These are phyloP conservation scores for Empis stercorea DNA, from an alignment of 2,888 invertebrate genomes.

Conservation along the genomic window DNA sequence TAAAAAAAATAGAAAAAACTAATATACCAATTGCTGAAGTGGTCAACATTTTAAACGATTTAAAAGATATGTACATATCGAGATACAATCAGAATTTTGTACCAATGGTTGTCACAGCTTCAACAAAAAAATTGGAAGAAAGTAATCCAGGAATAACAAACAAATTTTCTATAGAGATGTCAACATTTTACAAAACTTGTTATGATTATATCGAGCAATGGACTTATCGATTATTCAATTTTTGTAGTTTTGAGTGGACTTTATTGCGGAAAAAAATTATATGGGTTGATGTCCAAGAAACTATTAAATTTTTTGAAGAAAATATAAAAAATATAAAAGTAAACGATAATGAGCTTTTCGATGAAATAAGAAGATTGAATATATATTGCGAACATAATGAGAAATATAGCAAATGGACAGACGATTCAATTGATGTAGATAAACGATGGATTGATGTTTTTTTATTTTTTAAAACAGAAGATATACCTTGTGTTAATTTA, in stretches of 20 bases:
- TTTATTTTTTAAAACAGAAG: background rate
- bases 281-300: background rate
- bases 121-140: background rate
- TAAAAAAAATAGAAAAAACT: conserved; percentile 2
- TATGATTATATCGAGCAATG: background rate
- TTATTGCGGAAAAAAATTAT: background rate
- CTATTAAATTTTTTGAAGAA: background rate
- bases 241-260: background rate
- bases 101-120: background rate
- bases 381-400: background rate
- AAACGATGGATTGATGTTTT: background rate
- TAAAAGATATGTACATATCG: background rate
- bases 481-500: conserved; percentile 3
- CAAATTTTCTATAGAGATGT: background rate
- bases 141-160: background rate
- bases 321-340: background rate
- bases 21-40: background rate
- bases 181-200: background rate
- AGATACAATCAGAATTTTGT: background rate
- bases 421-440: background rate
- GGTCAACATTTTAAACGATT: background rate
- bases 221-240: background rate
- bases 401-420: background rate
- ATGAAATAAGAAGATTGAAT: background rate
- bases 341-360: background rate